phyloP scores from a whole-genome alignment of 1,140 invertebrate species.

The Cylas formicarius region DNA sequence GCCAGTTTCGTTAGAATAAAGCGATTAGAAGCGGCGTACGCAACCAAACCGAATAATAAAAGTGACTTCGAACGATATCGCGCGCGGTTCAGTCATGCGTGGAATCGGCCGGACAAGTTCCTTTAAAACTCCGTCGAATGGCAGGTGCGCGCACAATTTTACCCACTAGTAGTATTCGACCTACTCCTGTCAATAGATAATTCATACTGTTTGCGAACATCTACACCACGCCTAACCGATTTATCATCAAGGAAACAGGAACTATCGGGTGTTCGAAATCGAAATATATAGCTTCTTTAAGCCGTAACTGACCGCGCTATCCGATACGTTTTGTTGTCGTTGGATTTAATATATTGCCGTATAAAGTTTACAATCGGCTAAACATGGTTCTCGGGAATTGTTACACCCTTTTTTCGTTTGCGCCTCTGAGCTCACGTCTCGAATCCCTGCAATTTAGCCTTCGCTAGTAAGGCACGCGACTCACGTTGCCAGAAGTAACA shows the following conservation, averaged over 20 bases:
- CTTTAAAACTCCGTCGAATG: constrained; percentile 16
- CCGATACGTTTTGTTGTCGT: constrained; percentile 18
- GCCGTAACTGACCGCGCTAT: constrained; percentile 11
- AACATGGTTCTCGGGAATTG: constrained; percentile 13
- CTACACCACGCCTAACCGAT: constrained; percentile 21
- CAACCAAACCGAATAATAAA: too few relatives aligned
- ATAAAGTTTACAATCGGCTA: constrained; percentile 21
- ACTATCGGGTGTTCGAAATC: constrained; percentile 9
- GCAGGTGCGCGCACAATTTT: constrained; percentile 22
- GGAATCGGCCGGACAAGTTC: constrained; percentile 15
- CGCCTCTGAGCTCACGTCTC: too few relatives aligned
- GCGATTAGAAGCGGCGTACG: too few relatives aligned
- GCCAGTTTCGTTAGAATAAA: too few relatives aligned
- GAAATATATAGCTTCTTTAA: constrained; percentile 14
- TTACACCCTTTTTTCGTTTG: constrained; percentile 12
- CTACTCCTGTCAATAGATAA: constrained; percentile 32
- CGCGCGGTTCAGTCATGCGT: constrained; percentile 20
- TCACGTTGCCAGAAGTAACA: too few relatives aligned
- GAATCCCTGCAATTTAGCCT: too few relatives aligned
- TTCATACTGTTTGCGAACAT: constrained; percentile 28
- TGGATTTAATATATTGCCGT: constrained; percentile 16
- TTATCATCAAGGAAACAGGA: constrained; percentile 22
- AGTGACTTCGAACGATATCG: too few relatives aligned
- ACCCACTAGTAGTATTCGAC: constrained; percentile 26
- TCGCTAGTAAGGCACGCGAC: too few relatives aligned